Conservation (phyloP, 2,797 vertebrate species). For the Lithobates pipiens region DNA sequence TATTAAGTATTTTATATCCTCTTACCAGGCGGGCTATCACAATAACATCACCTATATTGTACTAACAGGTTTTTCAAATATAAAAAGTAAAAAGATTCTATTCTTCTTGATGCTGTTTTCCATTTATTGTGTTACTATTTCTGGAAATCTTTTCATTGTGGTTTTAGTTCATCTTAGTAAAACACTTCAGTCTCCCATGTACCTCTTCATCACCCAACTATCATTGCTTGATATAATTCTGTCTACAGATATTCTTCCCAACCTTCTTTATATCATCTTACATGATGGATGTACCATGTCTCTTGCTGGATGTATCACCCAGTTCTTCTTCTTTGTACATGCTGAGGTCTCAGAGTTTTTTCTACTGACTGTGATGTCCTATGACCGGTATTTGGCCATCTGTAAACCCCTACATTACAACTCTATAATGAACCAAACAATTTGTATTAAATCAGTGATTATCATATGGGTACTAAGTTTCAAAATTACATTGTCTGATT, state of each 20-base stretch:
- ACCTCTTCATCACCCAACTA: slow-evolving; percentile 64
- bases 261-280: neutral
- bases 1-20: too few relatives aligned
- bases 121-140: neutral
- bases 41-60: too few relatives aligned
- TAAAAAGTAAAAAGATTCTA: neutral
- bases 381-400: slow-evolving; percentile 61
- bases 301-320: neutral
- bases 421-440: neutral
- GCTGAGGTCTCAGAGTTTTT: neutral
- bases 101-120: neutral
- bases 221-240: slow-evolving; percentile 7
- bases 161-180: neutral
- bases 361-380: slow-evolving; percentile 35
- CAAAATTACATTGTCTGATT: neutral
- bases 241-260: slow-evolving; percentile 13
- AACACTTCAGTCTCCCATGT: slow-evolving; percentile 54
- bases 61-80: neutral
- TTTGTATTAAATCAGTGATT: neutral
- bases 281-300: neutral
- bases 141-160: neutral
- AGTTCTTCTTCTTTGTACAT: neutral
- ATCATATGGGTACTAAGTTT: neutral
- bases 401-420: slow-evolving; percentile 15
- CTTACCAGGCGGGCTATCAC: too few relatives aligned